Base-by-base conservation (phyloP, 2,797 vertebrate genomes). In the Uromys caudimaculatus region DNA sequence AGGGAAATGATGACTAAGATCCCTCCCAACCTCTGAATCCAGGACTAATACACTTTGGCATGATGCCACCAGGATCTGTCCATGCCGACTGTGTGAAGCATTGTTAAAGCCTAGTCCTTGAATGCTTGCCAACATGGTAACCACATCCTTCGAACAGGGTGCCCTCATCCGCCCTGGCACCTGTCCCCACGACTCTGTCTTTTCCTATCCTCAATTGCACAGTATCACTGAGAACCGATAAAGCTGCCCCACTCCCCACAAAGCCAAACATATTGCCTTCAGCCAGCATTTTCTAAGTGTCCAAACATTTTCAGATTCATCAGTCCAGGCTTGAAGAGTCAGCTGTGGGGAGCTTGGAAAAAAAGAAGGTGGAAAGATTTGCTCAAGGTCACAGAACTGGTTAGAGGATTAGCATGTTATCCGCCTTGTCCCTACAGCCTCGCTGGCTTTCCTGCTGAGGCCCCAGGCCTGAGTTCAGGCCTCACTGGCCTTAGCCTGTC, bases 131-230 rank as follows among this genome's bases (percentile, higher is more conserved):
- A 98, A 73, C 58, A 56, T 89, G 75, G 89, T 96, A 97, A 97
- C 96, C 97, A 97, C 97, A 98, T 97, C 97, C 97, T 97, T 96
- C 96, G 90, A 97, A 88, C 94, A 84, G 38, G 38, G 85, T 96
- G 91, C 89, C 71, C 89, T 97, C 89, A 97, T 97, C 97, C 64
- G 79, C 90, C 94, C 93, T 97, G 96, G 97, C 96, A 96, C 89
- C 91, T 97, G 58, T 50, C 79, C 41, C 38, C 94, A 87, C 81
- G 23, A 94, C 56, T 97, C 93, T 97, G 91, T 77, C 81, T 97
- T 95, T 97, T 91, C 87, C 83, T 96, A 54, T 60, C 60, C 47
- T 96, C 90, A 84, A 73, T 75, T 95, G 27, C 77, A 67, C 35
- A 91, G 60, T 95, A 77, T 96, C 69, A 90, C 32, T 73, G 17